A percentile compares a stretch with the other conserved stretches of the same genome.
Conservation (phyloP, 1,140 invertebrate species). For the Cecropterus lyciades region DNA sequence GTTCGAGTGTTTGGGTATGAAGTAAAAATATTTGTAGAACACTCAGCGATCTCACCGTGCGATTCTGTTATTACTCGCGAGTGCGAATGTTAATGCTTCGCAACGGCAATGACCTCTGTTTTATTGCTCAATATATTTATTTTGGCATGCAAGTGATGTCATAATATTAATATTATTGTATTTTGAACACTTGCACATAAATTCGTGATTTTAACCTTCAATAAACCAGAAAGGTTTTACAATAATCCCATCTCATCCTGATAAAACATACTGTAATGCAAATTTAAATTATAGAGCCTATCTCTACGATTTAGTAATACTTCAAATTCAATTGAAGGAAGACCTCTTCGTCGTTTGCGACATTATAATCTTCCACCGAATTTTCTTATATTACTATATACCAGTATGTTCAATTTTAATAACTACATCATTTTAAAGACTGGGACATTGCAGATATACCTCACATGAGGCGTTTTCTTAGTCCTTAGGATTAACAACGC, state of each 20-base stretch:
- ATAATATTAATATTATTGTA: slow-evolving; percentile 21
- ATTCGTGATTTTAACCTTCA: slow-evolving; percentile 1
- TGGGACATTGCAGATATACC: too few relatives aligned
- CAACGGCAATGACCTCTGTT: slow-evolving; percentile 38
- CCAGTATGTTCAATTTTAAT: too few relatives aligned
- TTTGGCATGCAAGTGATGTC: slow-evolving; percentile 27
- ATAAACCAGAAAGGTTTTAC: neutral
- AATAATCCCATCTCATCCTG: neutral
- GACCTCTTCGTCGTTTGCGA: too few relatives aligned
- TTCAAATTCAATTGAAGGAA: too few relatives aligned
- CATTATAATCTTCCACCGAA: too few relatives aligned
- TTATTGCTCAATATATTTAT: slow-evolving; percentile 39
- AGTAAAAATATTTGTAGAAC: slow-evolving; percentile 61
- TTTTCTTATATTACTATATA: too few relatives aligned
- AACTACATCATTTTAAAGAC: too few relatives aligned
- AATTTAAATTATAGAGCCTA: too few relatives aligned
- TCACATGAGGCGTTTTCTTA: too few relatives aligned
- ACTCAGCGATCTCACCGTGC: slow-evolving; percentile 45
- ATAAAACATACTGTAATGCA: too few relatives aligned
- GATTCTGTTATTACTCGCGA: slow-evolving; percentile 42
- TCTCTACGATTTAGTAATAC: too few relatives aligned
- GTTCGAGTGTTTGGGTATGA: slow-evolving; percentile 51
- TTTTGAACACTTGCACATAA: slow-evolving; percentile 20
- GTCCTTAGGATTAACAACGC: too few relatives aligned
- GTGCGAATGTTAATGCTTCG: slow-evolving; percentile 34